These are phyloP conservation scores for Lasioglossum vierecki DNA, from an alignment of 2,888 invertebrate genomes.

Conservation along the genomic window DNA sequence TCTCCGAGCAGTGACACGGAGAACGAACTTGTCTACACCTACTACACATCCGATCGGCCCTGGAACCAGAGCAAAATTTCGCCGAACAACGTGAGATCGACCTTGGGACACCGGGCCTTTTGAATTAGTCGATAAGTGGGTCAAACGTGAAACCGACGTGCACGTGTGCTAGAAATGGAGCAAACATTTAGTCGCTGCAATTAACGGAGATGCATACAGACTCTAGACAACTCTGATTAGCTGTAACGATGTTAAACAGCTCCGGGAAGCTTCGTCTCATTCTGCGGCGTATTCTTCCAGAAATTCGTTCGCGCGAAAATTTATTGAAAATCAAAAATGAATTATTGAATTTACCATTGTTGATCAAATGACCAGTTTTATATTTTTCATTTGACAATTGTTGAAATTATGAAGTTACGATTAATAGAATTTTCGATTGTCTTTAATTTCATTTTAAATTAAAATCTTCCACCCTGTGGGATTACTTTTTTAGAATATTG, in stretches of 20 bases:
- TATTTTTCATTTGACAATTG: no score
- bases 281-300: not conserved
- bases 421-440: no score
- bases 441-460: not conserved
- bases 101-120: conserved; percentile 39
- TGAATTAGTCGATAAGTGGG: conserved; percentile 47
- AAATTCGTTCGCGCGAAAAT: not conserved
- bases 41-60: conserved; percentile 11
- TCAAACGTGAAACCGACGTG: conserved; percentile 36
- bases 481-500: not conserved
- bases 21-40: not conserved
- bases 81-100: conserved; percentile 2
- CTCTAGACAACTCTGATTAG: not conserved
- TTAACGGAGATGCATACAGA: not conserved
- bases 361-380: no score
- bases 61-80: conserved; percentile 38
- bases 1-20: not conserved
- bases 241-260: not conserved
- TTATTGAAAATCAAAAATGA: no score
- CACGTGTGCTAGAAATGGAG: conserved; percentile 28
- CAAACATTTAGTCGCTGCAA: conserved; percentile 4
- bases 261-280: not conserved
- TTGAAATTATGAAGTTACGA: no score
- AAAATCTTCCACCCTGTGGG: not conserved
- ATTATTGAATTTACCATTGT: no score